These are phyloP conservation scores for Sinopyrophorus schimmeli DNA, from an alignment of 2,888 invertebrate genomes.

Conservation along the genomic window DNA sequence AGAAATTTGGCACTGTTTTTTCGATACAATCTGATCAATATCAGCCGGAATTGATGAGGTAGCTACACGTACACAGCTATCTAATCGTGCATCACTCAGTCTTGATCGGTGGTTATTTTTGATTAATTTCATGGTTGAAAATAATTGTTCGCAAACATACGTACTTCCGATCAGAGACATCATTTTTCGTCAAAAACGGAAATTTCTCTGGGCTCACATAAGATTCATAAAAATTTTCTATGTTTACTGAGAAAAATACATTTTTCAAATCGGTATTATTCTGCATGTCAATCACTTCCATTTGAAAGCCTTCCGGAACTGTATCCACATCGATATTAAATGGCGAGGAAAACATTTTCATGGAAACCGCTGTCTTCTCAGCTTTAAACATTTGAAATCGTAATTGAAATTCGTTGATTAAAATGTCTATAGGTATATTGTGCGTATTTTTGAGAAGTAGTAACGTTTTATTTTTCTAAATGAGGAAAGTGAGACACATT, in stretches of 20 bases:
- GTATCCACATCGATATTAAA: slow-evolving; percentile 31
- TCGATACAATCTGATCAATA: no score
- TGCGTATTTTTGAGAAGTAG: no score
- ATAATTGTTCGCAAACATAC: slow-evolving; percentile 9
- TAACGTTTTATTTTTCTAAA: no score
- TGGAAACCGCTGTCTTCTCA: slow-evolving; percentile 12
- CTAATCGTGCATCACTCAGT: no score
- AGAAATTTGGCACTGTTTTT: no score
- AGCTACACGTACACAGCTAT: no score
- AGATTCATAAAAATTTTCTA: slow-evolving; percentile 23
- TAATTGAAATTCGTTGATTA: slow-evolving; percentile 29
- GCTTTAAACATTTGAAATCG: slow-evolving; percentile 16
- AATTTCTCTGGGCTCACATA: no score
- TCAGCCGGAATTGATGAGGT: no score
- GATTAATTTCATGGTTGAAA: no score
- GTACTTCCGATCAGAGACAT: slow-evolving; percentile 15
- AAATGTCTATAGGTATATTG: no score
- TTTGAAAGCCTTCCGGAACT: slow-evolving; percentile 25
- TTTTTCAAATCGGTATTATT: slow-evolving; percentile 4
- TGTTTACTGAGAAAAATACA: slow-evolving; percentile 25
- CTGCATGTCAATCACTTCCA: slow-evolving; percentile 26
- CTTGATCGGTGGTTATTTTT: no score
- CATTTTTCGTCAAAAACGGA: no score
- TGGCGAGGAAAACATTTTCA: slow-evolving; percentile 28
- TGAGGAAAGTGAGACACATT: slow-evolving; percentile 18